Conservation (phyloP, 1,140 invertebrate genomes). For the Lordiphosa collinella region DNA sequence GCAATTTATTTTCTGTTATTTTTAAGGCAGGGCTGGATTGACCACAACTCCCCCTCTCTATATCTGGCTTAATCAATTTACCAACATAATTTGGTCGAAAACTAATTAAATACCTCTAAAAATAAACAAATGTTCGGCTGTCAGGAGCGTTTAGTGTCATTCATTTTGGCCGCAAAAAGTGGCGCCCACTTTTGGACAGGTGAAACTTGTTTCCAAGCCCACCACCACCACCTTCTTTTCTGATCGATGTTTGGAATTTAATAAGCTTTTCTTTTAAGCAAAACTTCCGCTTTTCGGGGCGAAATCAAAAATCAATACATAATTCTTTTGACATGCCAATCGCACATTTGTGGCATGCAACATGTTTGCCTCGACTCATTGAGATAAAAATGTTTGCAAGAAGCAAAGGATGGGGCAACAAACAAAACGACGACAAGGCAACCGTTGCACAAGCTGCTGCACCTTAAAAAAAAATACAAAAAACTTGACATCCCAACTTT, state of each 20-base stretch:
- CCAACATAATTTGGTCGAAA: conserved; percentile 75
- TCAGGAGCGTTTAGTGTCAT: conserved; percentile 71
- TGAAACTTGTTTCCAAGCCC: conserved; percentile 41
- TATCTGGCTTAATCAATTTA: conserved; percentile 66
- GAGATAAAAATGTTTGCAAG: conserved; percentile 62
- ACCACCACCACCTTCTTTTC: conserved; percentile 7
- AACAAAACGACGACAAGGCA: conserved; percentile 63
- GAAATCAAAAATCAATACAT: conserved; percentile 77
- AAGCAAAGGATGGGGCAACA: conserved; percentile 36
- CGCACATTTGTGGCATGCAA: conserved; percentile 76
- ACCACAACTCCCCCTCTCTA: conserved; percentile 1
- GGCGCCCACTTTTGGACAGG: conserved; percentile 55
- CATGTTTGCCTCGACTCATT: conserved; percentile 69
- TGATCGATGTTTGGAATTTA: conserved; percentile 33
- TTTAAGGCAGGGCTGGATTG: conserved; percentile 50
- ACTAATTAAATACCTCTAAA: conserved; percentile 61
- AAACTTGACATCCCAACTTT: conserved; percentile 57
- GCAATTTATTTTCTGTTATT: conserved; percentile 43
- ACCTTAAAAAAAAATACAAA: conserved; percentile 44
- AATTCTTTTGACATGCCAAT: conserved; percentile 78
- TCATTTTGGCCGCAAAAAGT: conserved; percentile 49
- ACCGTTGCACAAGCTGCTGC: conserved; percentile 71
- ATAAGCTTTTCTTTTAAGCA: conserved; percentile 51
- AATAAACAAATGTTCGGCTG: conserved; percentile 68
- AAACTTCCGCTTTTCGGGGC: conserved; percentile 39